Base-by-base conservation (phyloP, 2,797 vertebrate genomes). In the Muscicapa comitata region DNA sequence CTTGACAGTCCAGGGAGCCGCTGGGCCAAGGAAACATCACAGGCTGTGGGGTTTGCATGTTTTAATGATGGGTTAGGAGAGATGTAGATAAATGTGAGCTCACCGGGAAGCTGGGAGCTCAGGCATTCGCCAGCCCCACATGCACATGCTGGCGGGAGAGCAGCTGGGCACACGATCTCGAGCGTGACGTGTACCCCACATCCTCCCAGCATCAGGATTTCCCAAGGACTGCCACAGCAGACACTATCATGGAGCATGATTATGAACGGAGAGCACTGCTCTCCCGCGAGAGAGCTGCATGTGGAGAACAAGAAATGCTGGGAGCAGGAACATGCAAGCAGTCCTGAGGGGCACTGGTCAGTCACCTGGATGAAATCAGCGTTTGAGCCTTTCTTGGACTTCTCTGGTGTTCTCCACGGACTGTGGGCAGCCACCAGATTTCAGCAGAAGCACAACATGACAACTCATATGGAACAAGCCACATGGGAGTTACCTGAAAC, bases 11-110 rank as follows among this genome's bases (percentile, higher is more conserved):
- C 3, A 1, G 7, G 50, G 14, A 7, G 13, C 24, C 10, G 0
- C 67, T 24, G 29, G 33, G 42, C 40, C 57, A 87, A 91, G 73
- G 75, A 93, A 75, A 89, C 65, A 55, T 50, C 0, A 1, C 50
- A 88, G 43, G 63, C 80, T 16, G 35, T 6, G 57, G 65, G 61
- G 28, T 90, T 95, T 53, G 89, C 75, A 90, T 29, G 83, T 86
- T 96, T 97, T 96, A 96, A 96, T 95, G 82, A 80, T 29, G 47
- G 48, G 63, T 95, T 33, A 42, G 87, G 93, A 95, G 66, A 75
- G 65, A 70, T 17, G 35, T 3, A 84, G 84, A 37, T 25, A 68
- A 61, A 82, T 29, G 63, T 1, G 72, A 86, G 65, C 75, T 42
- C 20, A 0, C 67, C 3, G 10, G 71, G 86, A 79, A 78, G 65